These are phyloP conservation scores for Bombus confusus DNA, from an alignment of 1,140 invertebrate species.

Conservation along the genomic window DNA sequence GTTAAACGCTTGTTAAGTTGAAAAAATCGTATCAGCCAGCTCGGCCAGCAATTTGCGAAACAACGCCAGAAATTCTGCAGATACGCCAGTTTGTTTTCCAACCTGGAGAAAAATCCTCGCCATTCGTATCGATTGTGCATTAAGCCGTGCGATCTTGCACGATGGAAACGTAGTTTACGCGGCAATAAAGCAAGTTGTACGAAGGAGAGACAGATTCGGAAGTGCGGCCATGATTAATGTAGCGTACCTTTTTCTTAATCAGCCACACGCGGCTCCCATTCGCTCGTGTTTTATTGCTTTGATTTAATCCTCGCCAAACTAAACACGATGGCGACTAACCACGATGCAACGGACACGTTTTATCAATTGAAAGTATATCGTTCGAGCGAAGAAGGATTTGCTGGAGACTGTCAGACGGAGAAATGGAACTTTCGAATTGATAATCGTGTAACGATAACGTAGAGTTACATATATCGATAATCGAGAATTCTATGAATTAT, in stretches of 20 bases:
- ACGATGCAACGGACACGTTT: neutral
- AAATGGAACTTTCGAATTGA: too few relatives aligned
- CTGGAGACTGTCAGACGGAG: too few relatives aligned
- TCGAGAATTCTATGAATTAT: too few relatives aligned
- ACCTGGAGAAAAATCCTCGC: neutral
- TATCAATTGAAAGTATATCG: too few relatives aligned
- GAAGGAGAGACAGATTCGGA: slow-evolving; percentile 24
- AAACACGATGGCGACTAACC: neutral
- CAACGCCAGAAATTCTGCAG: neutral
- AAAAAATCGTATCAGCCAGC: neutral
- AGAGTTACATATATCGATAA: too few relatives aligned
- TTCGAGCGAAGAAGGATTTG: too few relatives aligned
- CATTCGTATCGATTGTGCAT: slow-evolving; percentile 46
- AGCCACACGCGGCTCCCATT: neutral
- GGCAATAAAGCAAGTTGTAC: slow-evolving; percentile 15
- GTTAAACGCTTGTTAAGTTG: neutral
- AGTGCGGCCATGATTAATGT: slow-evolving; percentile 35
- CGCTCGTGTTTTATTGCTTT: neutral
- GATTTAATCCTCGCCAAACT: neutral
- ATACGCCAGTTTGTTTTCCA: neutral
- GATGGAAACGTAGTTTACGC: slow-evolving; percentile 36
- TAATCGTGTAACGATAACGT: too few relatives aligned
- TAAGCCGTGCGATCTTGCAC: slow-evolving; percentile 4
- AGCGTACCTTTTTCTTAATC: slow-evolving; percentile 24
- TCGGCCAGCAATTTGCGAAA: neutral